Evolutionary conservation across 2,113 vertebrate species (phyloP), one percentile per base, ranked within the genome.

Genomic region (Pedetes capensis): DNA sequence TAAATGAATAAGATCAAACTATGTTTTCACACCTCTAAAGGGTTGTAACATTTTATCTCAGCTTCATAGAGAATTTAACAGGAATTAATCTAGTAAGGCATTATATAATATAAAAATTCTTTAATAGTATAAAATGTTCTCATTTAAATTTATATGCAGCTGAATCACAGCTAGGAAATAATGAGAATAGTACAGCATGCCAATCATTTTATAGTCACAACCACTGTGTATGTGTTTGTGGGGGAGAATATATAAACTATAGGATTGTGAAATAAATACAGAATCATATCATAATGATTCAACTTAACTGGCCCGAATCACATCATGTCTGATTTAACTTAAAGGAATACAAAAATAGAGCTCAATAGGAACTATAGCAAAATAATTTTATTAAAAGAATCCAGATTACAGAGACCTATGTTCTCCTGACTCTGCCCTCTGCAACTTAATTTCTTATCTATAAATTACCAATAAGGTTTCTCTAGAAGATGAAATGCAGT

Each of bases 21-120:
- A 69, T 53, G 55, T 74, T 89, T 89, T 89, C 92, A 89, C n/a
- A 94, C 80, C 89, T 94, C 47, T 27, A 75, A 91, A 55, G 25
- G 11, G 4, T 47, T 86, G 93, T 79, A 61, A 87, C 4, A 72
- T 88, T 79, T 93, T 82, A 88, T 44, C 23, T 64, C 49, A 71
- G 27, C 61, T 79, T 91, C 39, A 89, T 10, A 75, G 55, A 93
- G 14, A 72, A 89, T 68, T 95, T 93, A 87, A 94, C 34, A 89
- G n/a, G 9, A 81, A 78, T 61, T 89, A 87, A 79, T 55, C 57
- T 59, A 91, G 39, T 76, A 94, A 87, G 23, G 53, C 34, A 93
- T 81, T 18, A 72, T 7, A 76, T 16, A 63, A 90, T 39, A 49
- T 66, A 71, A 84, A 74, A 34, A 39, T 71, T 23, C 75, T 53